Base-by-base conservation (phyloP, 2,888 invertebrate genomes). In the Lobophora halterata region DNA sequence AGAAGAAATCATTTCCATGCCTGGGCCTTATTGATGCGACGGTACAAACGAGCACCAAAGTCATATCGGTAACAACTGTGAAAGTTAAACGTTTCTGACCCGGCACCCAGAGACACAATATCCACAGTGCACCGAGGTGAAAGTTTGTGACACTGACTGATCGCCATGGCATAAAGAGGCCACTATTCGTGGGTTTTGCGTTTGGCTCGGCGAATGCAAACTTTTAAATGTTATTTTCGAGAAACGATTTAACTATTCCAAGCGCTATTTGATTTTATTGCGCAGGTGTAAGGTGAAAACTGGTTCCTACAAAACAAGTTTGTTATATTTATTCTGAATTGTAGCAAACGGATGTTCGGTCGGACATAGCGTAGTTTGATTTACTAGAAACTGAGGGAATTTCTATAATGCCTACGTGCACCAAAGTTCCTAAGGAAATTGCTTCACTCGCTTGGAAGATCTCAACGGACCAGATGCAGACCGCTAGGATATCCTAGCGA, bases 111-210 rank as follows among this genome's bases (percentile, higher is more conserved):
- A 71, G 69, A 64, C 64, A 74, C 71, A 69, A 71, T 75, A 71
- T 67, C 64, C 65, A 69, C 66, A 65, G 67, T 60, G 70, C 58
- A 61, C 54, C 39, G 58, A 70, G 72, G 82, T 77, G 82, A 82
- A 82, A 82, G 82, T 79, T 75, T 67, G 67, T 65, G 78, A 78
- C 79, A 71, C 59, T 69, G 71, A 77, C 67, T 73, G 75, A 80
- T 78, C 65, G 71, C 62, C 57, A 58, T 65, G 65, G 71, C 71
- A 70, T 63, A 53, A 50, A 65, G 52, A 57, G 55, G 45, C 48
- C 48, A 49, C 37, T 42, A 52, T 61, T 65, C 52, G 58, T 60
- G 44, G 41, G 53, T 57, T 65, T 61, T n/a, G 5, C 2, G 2
- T 5, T 64, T 52, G 52, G 58, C 49, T 44, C 42, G 13, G 30